Evolutionary conservation across 2,888 invertebrate species (phyloP).

Genomic region (Meganola albula): DNA sequence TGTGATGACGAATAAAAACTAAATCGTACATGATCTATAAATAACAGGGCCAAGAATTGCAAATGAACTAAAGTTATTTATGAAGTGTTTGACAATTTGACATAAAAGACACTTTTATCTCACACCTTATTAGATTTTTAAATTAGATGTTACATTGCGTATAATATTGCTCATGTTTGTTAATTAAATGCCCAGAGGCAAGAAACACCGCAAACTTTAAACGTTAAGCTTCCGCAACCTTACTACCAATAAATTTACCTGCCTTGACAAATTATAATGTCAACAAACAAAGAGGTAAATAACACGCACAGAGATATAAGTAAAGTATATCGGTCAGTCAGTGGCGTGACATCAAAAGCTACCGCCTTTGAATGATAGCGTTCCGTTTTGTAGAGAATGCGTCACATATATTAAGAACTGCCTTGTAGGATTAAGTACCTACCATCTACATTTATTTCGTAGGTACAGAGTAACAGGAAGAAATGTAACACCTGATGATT

Average conservation of each 20-base stretch:
- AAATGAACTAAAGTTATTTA: background rate
- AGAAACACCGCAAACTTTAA: too few relatives aligned
- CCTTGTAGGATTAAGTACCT: slow-evolving; percentile 31
- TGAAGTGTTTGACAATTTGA: background rate
- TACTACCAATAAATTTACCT: background rate
- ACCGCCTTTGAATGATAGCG: slow-evolving; percentile 51
- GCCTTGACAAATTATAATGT: slow-evolving; percentile 7
- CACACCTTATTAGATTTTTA: slow-evolving; percentile 26
- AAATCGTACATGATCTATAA: background rate
- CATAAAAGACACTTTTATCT: too few relatives aligned
- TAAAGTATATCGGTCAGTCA: slow-evolving; percentile 30
- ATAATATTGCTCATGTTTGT: too few relatives aligned
- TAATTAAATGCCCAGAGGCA: too few relatives aligned
- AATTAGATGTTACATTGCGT: too few relatives aligned
- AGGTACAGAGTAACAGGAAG: too few relatives aligned
- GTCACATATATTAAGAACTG: slow-evolving; percentile 53
- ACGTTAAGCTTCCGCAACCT: too few relatives aligned
- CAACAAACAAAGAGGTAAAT: slow-evolving; percentile 25
- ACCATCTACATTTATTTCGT: too few relatives aligned
- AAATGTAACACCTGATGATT: too few relatives aligned
- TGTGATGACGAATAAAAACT: background rate
- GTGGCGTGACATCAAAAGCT: slow-evolving; percentile 41
- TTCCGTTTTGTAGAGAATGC: slow-evolving; percentile 62
- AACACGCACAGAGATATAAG: slow-evolving; percentile 21
- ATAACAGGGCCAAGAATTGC: background rate